Evolutionary conservation across 2,113 vertebrate genomes (phyloP), one percentile per base, ranked within the genome.

Genomic region (Macrotus californicus): DNA sequence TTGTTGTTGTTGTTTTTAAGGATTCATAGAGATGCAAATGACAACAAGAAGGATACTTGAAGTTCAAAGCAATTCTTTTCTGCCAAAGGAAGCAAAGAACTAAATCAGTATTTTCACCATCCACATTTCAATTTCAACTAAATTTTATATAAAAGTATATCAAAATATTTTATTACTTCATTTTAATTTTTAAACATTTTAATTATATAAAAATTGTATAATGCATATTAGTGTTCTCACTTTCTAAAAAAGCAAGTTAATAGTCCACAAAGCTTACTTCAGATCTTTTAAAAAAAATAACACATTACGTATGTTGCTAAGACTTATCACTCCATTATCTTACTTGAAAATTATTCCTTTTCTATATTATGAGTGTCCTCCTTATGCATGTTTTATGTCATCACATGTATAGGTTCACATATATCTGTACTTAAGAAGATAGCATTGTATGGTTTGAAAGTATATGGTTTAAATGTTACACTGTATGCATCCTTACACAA

Each of bases 81-180:
- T 83, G 19, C 64, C 69, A 50, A 87, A n/a, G 18, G 36, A 96
- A 59, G 7, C 70, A 86, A 73, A 92, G 48, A 69, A 59, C 24
- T 67, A 96, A 96, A 90, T 83, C 22, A 79, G 82, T 93, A 77
- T 86, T 83, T 83, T 70, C 24, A 64, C 29, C 70, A 64, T 66
- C 36, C 39, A 84, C 7, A 41, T 73, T 46, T 72, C 5, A 66
- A 16, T 54, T 6, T 7, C 34, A 93, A 84, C 3, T 43, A 91
- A 36, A 59, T 93, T 93, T 90, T 75, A 76, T 67, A 83, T 41
- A 56, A 88, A 91, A 95, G 19, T 13, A n/a, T 79, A 13, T 66
- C 75, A 90, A 89, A 34, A 75, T 66, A 75, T 66, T 72, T 19
- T n/a, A 91, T 80, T 80, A 73, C 50, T 61, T 89, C 61, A 77